Evolutionary conservation across 2,888 invertebrate species (phyloP).

Genomic region (Drosophila meridionalis): DNA sequence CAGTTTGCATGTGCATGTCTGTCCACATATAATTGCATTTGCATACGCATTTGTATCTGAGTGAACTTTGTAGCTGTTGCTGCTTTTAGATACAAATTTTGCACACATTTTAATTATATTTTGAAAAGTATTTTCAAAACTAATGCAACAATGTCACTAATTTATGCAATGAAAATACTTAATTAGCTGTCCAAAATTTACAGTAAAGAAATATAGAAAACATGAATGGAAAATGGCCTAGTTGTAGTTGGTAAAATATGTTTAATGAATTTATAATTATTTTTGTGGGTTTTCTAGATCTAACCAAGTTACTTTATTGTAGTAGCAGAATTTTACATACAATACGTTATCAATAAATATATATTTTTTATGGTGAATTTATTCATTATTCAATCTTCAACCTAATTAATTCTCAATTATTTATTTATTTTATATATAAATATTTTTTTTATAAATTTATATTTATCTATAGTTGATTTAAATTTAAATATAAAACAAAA

Average conservation of each 20-base stretch:
- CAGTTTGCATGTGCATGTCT: neutral
- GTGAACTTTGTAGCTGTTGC: conserved; percentile 36
- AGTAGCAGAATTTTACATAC: neutral
- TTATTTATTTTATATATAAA: no score
- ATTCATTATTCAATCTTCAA: neutral
- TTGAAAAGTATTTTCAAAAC: conserved; percentile 9
- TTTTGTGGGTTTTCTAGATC: neutral
- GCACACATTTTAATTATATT: conserved; percentile 40
- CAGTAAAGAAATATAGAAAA: neutral
- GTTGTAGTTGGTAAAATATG: neutral
- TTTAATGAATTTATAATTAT: neutral
- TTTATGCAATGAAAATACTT: neutral
- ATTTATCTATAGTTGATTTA: no score
- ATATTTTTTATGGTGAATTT: neutral
- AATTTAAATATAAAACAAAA: no score
- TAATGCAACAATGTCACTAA: conserved; percentile 12
- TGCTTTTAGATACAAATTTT: conserved; percentile 46
- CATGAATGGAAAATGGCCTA: neutral
- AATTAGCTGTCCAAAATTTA: neutral
- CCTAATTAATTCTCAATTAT: no score
- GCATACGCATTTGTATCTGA: conserved; percentile 45
- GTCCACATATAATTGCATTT: conserved; percentile 42
- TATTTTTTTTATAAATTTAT: no score
- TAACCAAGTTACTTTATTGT: neutral
- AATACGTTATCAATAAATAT: neutral